Percentiles rank a stretch among this genome's conserved stretches.
Conservation (phyloP, 1,140 invertebrate species). For the Meloidogyne chitwoodi region DNA sequence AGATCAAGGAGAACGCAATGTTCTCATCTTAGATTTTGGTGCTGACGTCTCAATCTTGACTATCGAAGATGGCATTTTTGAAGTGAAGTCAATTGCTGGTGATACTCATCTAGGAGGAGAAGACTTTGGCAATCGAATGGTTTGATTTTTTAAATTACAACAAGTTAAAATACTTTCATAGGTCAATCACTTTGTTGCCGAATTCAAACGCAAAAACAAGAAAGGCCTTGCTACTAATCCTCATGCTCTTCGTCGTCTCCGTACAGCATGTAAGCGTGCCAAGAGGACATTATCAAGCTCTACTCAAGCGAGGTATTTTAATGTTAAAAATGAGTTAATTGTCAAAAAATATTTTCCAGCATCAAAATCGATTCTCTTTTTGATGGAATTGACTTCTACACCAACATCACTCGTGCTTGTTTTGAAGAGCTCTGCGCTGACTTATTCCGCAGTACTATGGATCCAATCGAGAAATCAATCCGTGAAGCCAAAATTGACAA, state of each 20-base stretch:
- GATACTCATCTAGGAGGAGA: constrained; percentile 96
- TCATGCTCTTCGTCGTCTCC: no score
- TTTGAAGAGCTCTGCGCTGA: no score
- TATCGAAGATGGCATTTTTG: constrained; percentile 88
- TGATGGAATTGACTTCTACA: constrained; percentile 93
- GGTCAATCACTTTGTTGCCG: constrained; percentile 90
- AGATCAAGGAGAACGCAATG: constrained; percentile 65
- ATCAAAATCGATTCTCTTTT: constrained; percentile 91
- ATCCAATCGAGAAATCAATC: no score
- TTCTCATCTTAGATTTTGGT: constrained; percentile 80
- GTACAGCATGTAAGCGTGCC: no score
- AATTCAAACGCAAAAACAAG: constrained; percentile 94
- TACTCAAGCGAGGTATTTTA: no score
- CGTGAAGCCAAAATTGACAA: no score
- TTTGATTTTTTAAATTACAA: not conserved
- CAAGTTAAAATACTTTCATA: not conserved
- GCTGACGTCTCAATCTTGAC: constrained; percentile 92
- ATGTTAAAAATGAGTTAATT: no score
- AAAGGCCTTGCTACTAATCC: no score
- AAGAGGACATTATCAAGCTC: no score
- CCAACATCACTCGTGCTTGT: no score
- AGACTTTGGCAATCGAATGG: constrained; percentile 78
- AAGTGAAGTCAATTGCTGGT: constrained; percentile 95
- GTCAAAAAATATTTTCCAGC: constrained; percentile 63
- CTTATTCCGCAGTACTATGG: no score